Evolutionary conservation across 2,888 invertebrate genomes (phyloP).

Genomic region (Acleris sparsana): DNA sequence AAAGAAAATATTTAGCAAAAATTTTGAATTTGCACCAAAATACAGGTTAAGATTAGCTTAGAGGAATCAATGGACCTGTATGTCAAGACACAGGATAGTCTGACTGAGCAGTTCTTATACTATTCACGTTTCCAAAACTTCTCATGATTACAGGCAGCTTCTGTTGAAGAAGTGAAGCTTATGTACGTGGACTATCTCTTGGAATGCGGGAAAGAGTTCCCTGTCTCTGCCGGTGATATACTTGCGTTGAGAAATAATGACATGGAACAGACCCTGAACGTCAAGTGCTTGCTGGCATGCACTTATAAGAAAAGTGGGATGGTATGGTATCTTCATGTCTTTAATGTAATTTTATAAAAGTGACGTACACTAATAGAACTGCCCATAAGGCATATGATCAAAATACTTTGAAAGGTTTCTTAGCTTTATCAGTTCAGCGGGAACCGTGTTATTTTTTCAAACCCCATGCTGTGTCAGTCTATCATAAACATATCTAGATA

Average conservation of each 20-base stretch:
- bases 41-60: no score
- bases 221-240: slow-evolving; percentile 53
- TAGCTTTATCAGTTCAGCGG: no score
- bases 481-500: no score
- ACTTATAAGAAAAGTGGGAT: slow-evolving; percentile 72
- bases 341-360: background rate
- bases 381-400: no score
- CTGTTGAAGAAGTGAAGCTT: slow-evolving; percentile 53
- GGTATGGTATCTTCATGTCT: slow-evolving; percentile 50
- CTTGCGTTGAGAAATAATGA: slow-evolving; percentile 51
- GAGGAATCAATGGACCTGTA: no score
- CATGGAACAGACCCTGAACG: slow-evolving; percentile 56
- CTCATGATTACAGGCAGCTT: slow-evolving; percentile 42
- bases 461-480: no score
- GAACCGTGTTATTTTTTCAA: no score
- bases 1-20: no score
- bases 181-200: slow-evolving; percentile 52
- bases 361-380: no score
- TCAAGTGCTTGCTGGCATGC: slow-evolving; percentile 77
- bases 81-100: no score
- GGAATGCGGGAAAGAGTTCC: slow-evolving; percentile 52
- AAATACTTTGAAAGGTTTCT: no score
- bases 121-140: background rate
- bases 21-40: no score
- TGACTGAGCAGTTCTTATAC: background rate